These are phyloP conservation scores for Penaeus indicus DNA, from an alignment of 1,140 invertebrate genomes.

Conservation along the genomic window DNA sequence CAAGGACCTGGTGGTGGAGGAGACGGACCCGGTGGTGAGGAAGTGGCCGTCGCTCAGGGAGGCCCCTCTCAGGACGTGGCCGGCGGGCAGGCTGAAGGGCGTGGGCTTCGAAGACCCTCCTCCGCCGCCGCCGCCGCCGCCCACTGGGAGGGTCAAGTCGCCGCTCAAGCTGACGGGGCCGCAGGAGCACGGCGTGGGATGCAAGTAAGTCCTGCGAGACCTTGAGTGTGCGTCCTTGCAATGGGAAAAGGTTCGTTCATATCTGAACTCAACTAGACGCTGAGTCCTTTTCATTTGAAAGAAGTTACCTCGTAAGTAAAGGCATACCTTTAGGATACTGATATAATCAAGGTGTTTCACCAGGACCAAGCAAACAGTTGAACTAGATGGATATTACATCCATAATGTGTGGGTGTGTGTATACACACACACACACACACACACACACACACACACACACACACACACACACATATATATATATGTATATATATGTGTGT, in stretches of 20 bases:
- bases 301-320: too few relatives aligned
- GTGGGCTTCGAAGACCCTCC: not conserved
- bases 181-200: slow-evolving; percentile 37
- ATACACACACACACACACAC: too few relatives aligned
- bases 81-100: not conserved
- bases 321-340: too few relatives aligned
- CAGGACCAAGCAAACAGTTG: too few relatives aligned
- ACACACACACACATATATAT: not conserved
- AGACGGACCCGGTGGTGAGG: not conserved
- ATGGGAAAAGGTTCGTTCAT: not conserved
- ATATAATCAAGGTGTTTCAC: too few relatives aligned
- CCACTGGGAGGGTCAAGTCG: not conserved
- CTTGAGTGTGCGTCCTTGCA: not conserved
- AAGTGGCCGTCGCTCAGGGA: slow-evolving; percentile 12
- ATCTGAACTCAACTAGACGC: too few relatives aligned
- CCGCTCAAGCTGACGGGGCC: not conserved
- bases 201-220: slow-evolving; percentile 22
- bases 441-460: too few relatives aligned
- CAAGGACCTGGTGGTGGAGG: not conserved
- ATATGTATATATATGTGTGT: not conserved
- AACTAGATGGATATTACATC: too few relatives aligned
- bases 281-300: too few relatives aligned
- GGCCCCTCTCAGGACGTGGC: not conserved
- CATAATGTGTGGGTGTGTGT: too few relatives aligned
- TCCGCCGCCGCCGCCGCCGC: not conserved